Evolutionary conservation across 2,797 vertebrate genomes (phyloP).

Genomic region (Avahi laniger): DNA sequence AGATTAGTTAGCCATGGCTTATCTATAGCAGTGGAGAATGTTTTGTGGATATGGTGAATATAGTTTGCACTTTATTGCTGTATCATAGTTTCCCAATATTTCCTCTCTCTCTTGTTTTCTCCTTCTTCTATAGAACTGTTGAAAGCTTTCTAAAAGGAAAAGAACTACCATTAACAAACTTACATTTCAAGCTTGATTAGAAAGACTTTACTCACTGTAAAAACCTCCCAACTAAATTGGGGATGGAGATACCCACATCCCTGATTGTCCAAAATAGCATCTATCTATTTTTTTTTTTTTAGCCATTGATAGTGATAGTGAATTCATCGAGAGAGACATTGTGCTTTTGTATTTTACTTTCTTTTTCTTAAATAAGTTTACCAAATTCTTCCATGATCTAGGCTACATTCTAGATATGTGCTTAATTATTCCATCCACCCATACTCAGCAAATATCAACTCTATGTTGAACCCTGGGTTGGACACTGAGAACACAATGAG

Average conservation of each 20-base stretch:
- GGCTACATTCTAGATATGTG: not conserved
- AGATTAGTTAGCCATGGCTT: not conserved
- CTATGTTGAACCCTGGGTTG: not conserved
- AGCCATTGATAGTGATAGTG: not conserved
- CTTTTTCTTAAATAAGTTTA: not conserved
- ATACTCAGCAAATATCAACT: not conserved
- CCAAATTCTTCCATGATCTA: not conserved
- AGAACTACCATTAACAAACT: not conserved
- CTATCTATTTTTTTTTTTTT: not conserved
- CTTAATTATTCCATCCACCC: not conserved
- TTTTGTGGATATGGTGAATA: not conserved
- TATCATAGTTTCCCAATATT: not conserved
- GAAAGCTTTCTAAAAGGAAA: conserved; percentile 2
- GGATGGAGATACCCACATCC: not conserved
- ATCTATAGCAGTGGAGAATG: not conserved
- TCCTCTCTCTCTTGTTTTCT: not conserved
- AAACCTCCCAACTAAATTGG: not conserved
- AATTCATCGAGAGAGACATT: not conserved
- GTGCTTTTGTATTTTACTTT: not conserved
- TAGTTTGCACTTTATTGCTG: not conserved
- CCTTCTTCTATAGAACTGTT: not conserved
- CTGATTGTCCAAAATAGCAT: not conserved
- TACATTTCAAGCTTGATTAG: not conserved
- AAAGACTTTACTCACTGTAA: not conserved
- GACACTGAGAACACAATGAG: not conserved